A percentile compares a stretch with the other conserved stretches of the same genome.
phyloP scores from a whole-genome alignment of 1,140 invertebrate species.

The Zaprionus kolodkinae region DNA sequence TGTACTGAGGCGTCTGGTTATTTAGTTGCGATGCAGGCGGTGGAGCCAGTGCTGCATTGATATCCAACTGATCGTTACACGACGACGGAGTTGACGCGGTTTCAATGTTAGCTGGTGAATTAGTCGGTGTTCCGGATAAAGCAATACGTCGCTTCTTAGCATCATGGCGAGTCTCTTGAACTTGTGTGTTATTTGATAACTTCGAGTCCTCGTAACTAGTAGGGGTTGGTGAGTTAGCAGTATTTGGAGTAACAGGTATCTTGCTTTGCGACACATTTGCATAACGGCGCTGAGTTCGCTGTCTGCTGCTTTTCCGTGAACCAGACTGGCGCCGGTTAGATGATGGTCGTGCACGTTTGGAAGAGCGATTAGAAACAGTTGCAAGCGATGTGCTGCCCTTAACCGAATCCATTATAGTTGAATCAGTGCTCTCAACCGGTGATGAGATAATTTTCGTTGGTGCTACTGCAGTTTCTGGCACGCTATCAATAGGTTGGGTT shows the following conservation, averaged over 20 bases:
- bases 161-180: conserved; percentile 45
- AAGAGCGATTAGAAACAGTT: conserved; percentile 11
- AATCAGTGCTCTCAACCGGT: not conserved
- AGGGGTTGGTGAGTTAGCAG: conserved; percentile 12
- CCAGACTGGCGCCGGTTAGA: conserved; percentile 59
- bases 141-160: conserved; percentile 61
- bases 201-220: conserved; percentile 49
- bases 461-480: not conserved
- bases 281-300: conserved; percentile 67
- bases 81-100: conserved; percentile 60
- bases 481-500: not conserved
- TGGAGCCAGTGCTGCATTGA: conserved; percentile 62
- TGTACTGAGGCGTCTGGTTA: conserved; percentile 72
- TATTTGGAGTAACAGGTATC: conserved; percentile 2
- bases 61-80: conserved; percentile 56
- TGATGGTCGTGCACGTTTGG: conserved; percentile 62
- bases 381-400: conserved; percentile 2
- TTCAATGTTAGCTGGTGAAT: conserved; percentile 60
- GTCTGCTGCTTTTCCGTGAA: conserved; percentile 74
- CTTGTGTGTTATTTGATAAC: conserved; percentile 58
- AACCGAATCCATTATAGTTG: not conserved
- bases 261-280: conserved; percentile 13
- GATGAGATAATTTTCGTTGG: not conserved
- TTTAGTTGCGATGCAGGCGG: conserved; percentile 33
- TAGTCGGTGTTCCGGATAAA: conserved; percentile 46